Conservation (phyloP, 2,797 vertebrate species). For the Dipus sagitta region DNA sequence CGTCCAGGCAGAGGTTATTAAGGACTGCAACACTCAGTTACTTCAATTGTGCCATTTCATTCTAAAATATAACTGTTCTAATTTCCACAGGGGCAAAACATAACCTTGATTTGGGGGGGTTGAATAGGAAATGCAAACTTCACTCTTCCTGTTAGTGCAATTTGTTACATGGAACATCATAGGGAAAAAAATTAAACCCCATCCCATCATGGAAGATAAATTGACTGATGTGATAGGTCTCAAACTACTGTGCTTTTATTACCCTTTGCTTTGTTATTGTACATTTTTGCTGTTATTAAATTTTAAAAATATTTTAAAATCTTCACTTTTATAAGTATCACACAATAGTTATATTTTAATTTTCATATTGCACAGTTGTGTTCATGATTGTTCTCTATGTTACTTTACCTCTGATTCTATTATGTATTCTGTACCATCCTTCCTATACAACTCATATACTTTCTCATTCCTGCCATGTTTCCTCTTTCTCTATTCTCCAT, state of each 20-base stretch:
- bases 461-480: neutral
- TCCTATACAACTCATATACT: neutral
- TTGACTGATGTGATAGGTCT: neutral
- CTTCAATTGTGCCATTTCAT: neutral
- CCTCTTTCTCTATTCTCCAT: neutral
- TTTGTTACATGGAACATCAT: too few relatives aligned
- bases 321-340: neutral
- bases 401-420: neutral
- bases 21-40: neutral
- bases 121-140: neutral
- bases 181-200: neutral
- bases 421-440: neutral
- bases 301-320: neutral
- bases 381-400: neutral
- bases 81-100: neutral
- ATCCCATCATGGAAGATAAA: neutral
- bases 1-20: neutral
- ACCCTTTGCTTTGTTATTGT: neutral
- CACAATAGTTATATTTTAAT: neutral
- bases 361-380: neutral
- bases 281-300: neutral
- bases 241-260: too few relatives aligned
- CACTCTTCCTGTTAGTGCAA: neutral
- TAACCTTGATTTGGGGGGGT: neutral
- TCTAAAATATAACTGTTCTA: neutral